Base-by-base conservation (phyloP, 2,113 vertebrate genomes). In the Circaetus cinerascens region DNA sequence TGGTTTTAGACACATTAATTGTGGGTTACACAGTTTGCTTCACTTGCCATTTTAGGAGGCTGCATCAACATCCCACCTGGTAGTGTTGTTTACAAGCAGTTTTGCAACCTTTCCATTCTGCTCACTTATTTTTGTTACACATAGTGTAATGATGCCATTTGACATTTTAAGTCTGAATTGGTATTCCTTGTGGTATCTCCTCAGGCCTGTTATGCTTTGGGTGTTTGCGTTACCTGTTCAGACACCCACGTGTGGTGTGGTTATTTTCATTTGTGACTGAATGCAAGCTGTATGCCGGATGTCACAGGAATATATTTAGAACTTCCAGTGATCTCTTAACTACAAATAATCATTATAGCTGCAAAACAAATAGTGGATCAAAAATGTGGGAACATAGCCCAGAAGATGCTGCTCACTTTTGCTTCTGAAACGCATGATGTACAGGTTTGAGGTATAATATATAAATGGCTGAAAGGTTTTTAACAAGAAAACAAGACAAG, bases 291-390 rank as follows among this genome's bases (percentile, higher is more conserved):
- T 15, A 13, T 0, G 60, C 94, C 36, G 91, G 95, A 96, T 98
- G 96, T 86, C 96, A 78, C 84, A 36, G 93, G 86, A 95, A 48
- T 66, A 53, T 92, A 92, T 95, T 98, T 97, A 97, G 93, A 97
- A 71, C 62, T 84, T 43, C 77, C 93, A 96, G 94, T 97, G 97
- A 96, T 96, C 94, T 97, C 86, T 82, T 79, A 80, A 93, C 93
- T 97, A 81, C 92, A 97, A 97, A 86, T 96, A 96, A 66, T 97
- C 94, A 95, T 98, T 94, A 97, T 43, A 91, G 50, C 90, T 77
- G 88, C 90, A 89, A 92, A 95, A 93, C 75, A 95, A 96, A 92
- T 81, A 93, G 84, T 63, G 90, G 89, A 88, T 97, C 96, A 93
- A 91, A 56, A 90, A 50, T 69, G 82, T 89, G 86, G 86, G 64